Evolutionary conservation across 2,113 vertebrate species (phyloP).

Genomic region (Naja naja): DNA sequence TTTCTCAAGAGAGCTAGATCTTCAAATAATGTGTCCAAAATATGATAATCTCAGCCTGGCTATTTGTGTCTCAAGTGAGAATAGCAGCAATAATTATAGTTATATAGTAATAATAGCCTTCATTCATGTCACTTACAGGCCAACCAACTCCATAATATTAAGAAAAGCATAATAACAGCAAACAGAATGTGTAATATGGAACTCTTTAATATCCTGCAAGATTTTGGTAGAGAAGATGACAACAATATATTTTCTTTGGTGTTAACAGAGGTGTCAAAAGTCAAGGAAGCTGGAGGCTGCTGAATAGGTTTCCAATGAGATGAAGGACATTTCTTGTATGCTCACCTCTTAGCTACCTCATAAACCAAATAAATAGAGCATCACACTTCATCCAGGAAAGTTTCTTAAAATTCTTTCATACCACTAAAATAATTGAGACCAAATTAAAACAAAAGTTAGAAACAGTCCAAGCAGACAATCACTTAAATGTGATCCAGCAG

Average conservation of each 20-base stretch:
- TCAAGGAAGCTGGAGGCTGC: not conserved
- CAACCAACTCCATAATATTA: not conserved
- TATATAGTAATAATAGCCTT: not conserved
- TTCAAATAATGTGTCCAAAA: not conserved
- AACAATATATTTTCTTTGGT: not conserved
- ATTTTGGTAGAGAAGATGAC: not conserved
- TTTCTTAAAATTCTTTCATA: not conserved
- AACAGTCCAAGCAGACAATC: not conserved
- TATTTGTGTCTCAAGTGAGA: not conserved
- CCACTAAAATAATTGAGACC: not conserved
- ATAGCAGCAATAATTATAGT: not conserved
- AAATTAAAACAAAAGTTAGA: not conserved
- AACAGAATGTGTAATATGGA: not conserved
- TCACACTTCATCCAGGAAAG: not conserved
- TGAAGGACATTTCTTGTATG: not conserved
- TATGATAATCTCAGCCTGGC: not conserved
- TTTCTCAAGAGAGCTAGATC: not conserved
- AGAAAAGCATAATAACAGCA: not conserved
- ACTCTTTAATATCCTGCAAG: not conserved
- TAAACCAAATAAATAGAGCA: not conserved
- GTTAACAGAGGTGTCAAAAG: not conserved
- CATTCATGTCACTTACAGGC: not conserved
- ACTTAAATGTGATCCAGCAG: not conserved
- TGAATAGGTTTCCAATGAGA: not conserved
- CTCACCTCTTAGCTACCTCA: not conserved